Conservation (phyloP, 1,140 invertebrate genomes). For the Babylonia areolata region DNA sequence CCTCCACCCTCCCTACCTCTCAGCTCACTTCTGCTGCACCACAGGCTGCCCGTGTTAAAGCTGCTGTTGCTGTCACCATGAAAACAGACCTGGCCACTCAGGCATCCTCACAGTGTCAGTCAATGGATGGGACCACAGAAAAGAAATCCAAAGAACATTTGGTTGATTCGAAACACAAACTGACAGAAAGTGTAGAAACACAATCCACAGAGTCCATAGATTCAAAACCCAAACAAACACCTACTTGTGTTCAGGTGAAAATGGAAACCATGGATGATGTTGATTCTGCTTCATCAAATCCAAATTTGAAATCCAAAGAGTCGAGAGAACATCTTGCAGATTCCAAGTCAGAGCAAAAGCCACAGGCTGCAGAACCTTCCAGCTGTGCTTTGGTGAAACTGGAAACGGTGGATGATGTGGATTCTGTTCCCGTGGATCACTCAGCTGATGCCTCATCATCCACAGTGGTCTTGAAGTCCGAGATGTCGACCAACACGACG, state of each 20-base stretch:
- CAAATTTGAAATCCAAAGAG: neutral
- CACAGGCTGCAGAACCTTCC: neutral
- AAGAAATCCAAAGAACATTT: neutral
- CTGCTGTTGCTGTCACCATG: neutral
- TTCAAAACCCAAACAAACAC: neutral
- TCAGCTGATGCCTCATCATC: neutral
- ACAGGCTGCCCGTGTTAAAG: too few species aligned
- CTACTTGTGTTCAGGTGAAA: neutral
- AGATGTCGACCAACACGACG: constrained; percentile 27
- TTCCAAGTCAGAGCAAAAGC: neutral
- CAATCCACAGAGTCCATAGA: neutral
- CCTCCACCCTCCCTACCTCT: constrained; percentile 5
- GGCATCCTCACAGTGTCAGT: neutral
- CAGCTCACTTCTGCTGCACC: constrained; percentile 13
- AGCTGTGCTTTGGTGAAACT: neutral
- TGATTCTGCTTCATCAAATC: neutral
- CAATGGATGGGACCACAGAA: neutral
- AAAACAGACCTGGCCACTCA: constrained; percentile 4
- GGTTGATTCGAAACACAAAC: neutral
- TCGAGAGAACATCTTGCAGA: neutral
- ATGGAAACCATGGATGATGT: neutral
- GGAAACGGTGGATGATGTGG: neutral
- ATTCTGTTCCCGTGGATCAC: neutral
- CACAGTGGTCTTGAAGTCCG: neutral
- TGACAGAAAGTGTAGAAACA: too few species aligned